These are phyloP conservation scores for Onthophagus sagittarius DNA, from an alignment of 2,888 invertebrate species.

Conservation along the genomic window DNA sequence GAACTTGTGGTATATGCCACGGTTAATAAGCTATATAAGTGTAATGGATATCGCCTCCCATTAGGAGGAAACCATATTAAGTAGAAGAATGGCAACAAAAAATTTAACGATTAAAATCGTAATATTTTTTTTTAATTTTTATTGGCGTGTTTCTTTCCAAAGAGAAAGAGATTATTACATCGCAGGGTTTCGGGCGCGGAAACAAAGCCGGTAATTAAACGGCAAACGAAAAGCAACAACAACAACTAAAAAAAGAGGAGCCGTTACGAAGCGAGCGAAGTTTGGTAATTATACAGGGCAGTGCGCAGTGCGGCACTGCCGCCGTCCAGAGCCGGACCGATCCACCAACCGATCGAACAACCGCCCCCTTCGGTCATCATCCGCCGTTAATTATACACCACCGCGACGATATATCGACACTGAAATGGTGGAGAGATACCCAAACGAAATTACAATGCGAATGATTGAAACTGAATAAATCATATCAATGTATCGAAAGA, in stretches of 20 bases:
- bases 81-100: too few species aligned
- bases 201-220: constrained; percentile 25
- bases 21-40: neutral
- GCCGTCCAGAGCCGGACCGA: neutral
- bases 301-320: constrained; percentile 11
- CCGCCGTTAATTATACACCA: constrained; percentile 21
- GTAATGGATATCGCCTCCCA: too few species aligned
- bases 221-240: neutral
- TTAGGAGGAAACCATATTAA: too few species aligned
- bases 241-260: neutral
- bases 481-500: constrained; percentile 18
- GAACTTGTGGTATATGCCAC: neutral
- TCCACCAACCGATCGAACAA: constrained; percentile 2
- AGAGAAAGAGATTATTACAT: constrained; percentile 21
- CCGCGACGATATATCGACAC: constrained; percentile 22
- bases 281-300: constrained; percentile 25
- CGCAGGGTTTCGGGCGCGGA: constrained; percentile 19
- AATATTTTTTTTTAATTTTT: neutral
- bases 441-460: constrained; percentile 30
- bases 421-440: neutral
- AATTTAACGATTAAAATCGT: too few species aligned
- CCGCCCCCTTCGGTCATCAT: too few species aligned
- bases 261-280: constrained; percentile 15
- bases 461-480: constrained; percentile 33
- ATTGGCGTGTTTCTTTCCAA: neutral